phyloP scores from a whole-genome alignment of 2,888 invertebrate species.

The Bruchidius siliquastri region DNA sequence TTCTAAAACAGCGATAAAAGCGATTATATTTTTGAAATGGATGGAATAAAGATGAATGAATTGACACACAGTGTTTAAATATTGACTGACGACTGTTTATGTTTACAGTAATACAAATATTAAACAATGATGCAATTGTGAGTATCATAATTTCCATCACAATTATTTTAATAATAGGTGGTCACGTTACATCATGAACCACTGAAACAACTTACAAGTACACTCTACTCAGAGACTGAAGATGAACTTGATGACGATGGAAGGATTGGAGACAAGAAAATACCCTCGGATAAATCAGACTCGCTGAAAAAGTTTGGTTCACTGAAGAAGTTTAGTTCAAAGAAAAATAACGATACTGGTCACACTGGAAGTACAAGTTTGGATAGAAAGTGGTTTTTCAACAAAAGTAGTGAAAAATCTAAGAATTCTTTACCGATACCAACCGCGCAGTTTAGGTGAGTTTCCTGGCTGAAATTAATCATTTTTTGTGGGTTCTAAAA shows the following conservation, averaged over 20 bases:
- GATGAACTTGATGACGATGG: constrained; percentile 35
- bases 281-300: constrained; percentile 31
- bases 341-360: constrained; percentile 31
- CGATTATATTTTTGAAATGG: no score
- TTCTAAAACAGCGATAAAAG: no score
- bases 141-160: not conserved
- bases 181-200: constrained; percentile 49
- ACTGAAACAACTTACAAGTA: constrained; percentile 39
- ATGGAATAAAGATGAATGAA: no score
- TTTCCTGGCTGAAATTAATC: no score
- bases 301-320: constrained; percentile 63
- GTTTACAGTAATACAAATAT: no score
- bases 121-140: no score
- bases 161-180: not conserved
- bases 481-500: constrained; percentile 1
- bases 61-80: no score
- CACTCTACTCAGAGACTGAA: constrained; percentile 58
- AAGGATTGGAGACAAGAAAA: constrained; percentile 39
- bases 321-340: constrained; percentile 54
- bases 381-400: constrained; percentile 66
- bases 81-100: no score
- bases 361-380: constrained; percentile 61
- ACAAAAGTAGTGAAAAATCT: constrained; percentile 40
- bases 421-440: constrained; percentile 64
- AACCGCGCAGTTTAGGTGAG: constrained; percentile 65